Evolutionary conservation across 1,140 invertebrate species (phyloP).

Genomic region (Limonius californicus): DNA sequence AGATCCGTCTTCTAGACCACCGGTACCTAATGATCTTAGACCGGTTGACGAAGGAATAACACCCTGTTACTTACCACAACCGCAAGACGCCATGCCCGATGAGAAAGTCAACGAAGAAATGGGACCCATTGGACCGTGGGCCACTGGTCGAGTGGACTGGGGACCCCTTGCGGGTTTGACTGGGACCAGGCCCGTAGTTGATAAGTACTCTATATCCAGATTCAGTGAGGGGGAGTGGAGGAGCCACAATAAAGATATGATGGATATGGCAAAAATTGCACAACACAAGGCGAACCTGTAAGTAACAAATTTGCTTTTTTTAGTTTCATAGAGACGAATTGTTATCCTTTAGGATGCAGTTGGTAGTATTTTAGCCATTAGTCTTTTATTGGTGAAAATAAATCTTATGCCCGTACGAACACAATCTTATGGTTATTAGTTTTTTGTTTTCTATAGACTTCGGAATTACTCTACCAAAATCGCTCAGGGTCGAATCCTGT

Average conservation of each 20-base stretch:
- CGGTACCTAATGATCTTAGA: slow-evolving; percentile 27
- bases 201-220: slow-evolving; percentile 68
- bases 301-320: too few relatives aligned
- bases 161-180: slow-evolving; percentile 62
- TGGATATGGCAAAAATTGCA: slow-evolving; percentile 49
- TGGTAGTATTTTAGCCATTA: too few relatives aligned
- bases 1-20: slow-evolving; percentile 17
- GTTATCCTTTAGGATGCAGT: too few relatives aligned
- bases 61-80: slow-evolving; percentile 53
- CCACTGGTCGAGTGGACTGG: slow-evolving; percentile 66
- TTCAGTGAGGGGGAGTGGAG: slow-evolving; percentile 68
- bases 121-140: slow-evolving; percentile 61
- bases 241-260: slow-evolving; percentile 57
- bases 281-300: slow-evolving; percentile 44
- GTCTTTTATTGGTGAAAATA: too few relatives aligned
- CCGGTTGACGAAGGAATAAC: slow-evolving; percentile 42
- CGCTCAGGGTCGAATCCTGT: too few relatives aligned
- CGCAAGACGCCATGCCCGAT: slow-evolving; percentile 49
- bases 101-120: slow-evolving; percentile 36
- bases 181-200: slow-evolving; percentile 64
- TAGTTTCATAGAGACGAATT: too few relatives aligned
- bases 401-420: too few relatives aligned
- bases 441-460: too few relatives aligned
- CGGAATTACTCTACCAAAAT: too few relatives aligned
- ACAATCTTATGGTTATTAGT: too few relatives aligned